These are phyloP conservation scores for Agriotes lineatus DNA, from an alignment of 2,888 invertebrate species.

Conservation along the genomic window DNA sequence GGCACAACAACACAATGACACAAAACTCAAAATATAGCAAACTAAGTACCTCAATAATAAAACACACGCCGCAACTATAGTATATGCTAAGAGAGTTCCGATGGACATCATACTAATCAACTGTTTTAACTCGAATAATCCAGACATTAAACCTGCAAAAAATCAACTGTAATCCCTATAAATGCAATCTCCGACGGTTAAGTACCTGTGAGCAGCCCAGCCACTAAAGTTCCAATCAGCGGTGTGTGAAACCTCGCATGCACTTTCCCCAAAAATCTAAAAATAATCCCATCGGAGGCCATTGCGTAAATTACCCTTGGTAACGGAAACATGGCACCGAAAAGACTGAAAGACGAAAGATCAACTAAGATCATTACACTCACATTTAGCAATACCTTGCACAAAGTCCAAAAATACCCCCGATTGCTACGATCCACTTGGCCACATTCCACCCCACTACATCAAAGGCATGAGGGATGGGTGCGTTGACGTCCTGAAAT, in stretches of 20 bases:
- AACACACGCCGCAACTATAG: slow-evolving; percentile 92
- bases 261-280: slow-evolving; percentile 80
- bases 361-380: too few relatives aligned
- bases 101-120: slow-evolving; percentile 98
- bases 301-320: slow-evolving; percentile 91
- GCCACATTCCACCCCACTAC: slow-evolving; percentile 81
- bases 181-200: background rate
- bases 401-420: slow-evolving; percentile 87
- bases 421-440: slow-evolving; percentile 85
- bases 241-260: slow-evolving; percentile 83
- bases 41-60: slow-evolving; percentile 64
- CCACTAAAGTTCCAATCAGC: slow-evolving; percentile 79
- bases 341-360: slow-evolving; percentile 72
- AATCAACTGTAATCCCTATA: slow-evolving; percentile 1
- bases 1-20: slow-evolving; percentile 30
- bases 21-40: background rate
- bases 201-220: slow-evolving; percentile 80
- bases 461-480: slow-evolving; percentile 84
- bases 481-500: slow-evolving; percentile 79
- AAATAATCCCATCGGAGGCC: slow-evolving; percentile 88
- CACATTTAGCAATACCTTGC: too few relatives aligned
- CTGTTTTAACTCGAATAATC: slow-evolving; percentile 84
- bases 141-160: slow-evolving; percentile 72
- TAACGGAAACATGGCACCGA: slow-evolving; percentile 88
- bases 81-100: slow-evolving; percentile 89